These are phyloP conservation scores for Chironomus tentans DNA, from an alignment of 2,888 invertebrate species.

Conservation along the genomic window DNA sequence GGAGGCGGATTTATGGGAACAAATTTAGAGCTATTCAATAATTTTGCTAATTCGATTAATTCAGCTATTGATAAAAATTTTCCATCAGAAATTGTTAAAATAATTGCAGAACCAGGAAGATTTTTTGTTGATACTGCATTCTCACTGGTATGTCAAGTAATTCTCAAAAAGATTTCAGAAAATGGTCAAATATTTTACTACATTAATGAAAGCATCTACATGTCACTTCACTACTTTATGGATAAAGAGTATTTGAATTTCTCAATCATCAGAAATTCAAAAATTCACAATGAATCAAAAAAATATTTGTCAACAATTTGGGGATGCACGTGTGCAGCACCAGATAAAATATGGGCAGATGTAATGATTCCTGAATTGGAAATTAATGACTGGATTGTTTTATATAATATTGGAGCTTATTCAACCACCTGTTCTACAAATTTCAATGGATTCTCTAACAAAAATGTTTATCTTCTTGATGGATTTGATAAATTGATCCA, in stretches of 20 bases:
- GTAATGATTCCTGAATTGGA: constrained; percentile 60
- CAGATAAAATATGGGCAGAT: constrained; percentile 60
- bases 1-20: constrained; percentile 91
- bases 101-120: constrained; percentile 95
- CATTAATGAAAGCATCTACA: constrained; percentile 7
- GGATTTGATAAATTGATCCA: too few species aligned
- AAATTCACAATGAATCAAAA: not conserved
- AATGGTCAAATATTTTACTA: not conserved
- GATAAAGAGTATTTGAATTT: not conserved
- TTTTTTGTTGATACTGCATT: constrained; percentile 94
- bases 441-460: constrained; percentile 81
- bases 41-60: constrained; percentile 4
- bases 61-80: constrained; percentile 66
- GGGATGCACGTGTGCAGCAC: constrained; percentile 94
- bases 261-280: not conserved
- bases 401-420: constrained; percentile 96
- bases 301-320: constrained; percentile 48
- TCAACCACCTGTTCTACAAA: constrained; percentile 83
- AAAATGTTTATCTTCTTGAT: too few species aligned
- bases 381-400: constrained; percentile 81
- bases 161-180: not conserved
- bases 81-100: constrained; percentile 56
- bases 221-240: not conserved
- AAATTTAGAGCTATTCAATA: constrained; percentile 39
- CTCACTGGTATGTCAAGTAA: constrained; percentile 53